A percentile compares a stretch with the other conserved stretches of the same genome.
Conservation (phyloP, 2,113 vertebrate species). For the Cranoglanis bouderius region DNA sequence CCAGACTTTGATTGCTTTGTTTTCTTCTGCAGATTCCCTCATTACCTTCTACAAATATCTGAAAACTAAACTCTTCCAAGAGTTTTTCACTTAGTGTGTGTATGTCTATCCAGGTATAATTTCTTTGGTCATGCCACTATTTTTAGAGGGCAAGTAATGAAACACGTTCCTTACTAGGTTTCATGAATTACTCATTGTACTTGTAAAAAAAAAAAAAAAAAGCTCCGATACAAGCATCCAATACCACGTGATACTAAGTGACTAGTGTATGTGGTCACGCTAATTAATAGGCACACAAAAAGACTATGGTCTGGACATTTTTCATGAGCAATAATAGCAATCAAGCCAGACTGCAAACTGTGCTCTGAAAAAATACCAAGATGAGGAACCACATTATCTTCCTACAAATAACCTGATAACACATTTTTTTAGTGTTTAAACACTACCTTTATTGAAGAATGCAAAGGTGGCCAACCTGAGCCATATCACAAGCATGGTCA, state of each 20-base stretch:
- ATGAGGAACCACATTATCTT: background rate
- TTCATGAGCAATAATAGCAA: background rate
- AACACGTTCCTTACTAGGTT: background rate
- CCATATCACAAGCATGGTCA: background rate
- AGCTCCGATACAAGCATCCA: background rate
- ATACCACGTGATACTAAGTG: background rate
- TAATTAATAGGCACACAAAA: background rate
- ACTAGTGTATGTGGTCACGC: background rate
- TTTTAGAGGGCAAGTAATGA: background rate
- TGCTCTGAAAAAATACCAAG: background rate
- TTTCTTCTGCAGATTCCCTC: background rate
- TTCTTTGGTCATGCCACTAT: background rate
- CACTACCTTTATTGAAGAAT: background rate
- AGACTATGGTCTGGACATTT: background rate
- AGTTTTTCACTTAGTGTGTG: background rate
- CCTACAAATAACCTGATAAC: background rate
- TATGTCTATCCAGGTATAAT: background rate
- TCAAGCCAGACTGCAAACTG: background rate
- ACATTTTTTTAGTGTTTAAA: background rate
- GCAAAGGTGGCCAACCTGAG: background rate
- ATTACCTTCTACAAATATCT: background rate
- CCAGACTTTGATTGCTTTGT: constrained; percentile 5
- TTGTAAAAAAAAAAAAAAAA: background rate
- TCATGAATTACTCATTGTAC: background rate
- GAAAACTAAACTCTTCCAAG: background rate